A percentile compares a stretch with the other conserved stretches of the same genome.
Conservation (phyloP, 2,888 invertebrate genomes). For the Brachycybe producta region DNA sequence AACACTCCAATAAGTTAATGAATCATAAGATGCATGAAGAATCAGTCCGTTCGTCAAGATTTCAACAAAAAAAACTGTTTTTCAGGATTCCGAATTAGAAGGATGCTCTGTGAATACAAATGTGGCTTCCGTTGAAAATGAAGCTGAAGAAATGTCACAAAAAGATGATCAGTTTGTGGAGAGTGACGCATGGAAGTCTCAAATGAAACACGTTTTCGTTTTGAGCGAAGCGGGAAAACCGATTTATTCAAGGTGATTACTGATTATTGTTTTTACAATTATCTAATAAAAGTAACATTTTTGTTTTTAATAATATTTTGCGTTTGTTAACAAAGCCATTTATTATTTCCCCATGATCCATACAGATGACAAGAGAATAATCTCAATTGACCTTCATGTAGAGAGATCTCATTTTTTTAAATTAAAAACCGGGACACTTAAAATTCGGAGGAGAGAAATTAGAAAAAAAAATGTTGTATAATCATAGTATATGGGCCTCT, state of each 20-base stretch:
- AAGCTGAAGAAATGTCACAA: not conserved
- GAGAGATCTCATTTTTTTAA: too few relatives aligned
- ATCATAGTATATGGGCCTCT: too few relatives aligned
- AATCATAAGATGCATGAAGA: not conserved
- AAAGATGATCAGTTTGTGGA: constrained; percentile 28
- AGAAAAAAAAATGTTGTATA: too few relatives aligned
- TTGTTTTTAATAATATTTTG: not conserved
- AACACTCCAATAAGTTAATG: too few relatives aligned
- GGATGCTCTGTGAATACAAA: not conserved
- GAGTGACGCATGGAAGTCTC: constrained; percentile 54
- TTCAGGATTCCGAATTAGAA: not conserved
- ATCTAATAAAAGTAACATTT: not conserved
- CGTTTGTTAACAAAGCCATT: too few relatives aligned
- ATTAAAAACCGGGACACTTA: too few relatives aligned
- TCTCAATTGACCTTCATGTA: too few relatives aligned
- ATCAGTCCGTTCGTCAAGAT: not conserved
- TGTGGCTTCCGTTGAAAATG: constrained; percentile 3
- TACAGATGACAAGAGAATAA: too few relatives aligned
- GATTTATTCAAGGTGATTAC: constrained; percentile 67
- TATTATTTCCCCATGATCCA: too few relatives aligned
- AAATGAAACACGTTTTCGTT: constrained; percentile 85
- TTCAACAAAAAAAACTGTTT: not conserved
- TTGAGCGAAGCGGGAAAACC: constrained; percentile 93
- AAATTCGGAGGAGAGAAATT: too few relatives aligned
- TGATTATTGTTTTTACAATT: not conserved